These are phyloP conservation scores for Neomorphus geoffroyi DNA, from an alignment of 2,797 vertebrate genomes.

Conservation along the genomic window DNA sequence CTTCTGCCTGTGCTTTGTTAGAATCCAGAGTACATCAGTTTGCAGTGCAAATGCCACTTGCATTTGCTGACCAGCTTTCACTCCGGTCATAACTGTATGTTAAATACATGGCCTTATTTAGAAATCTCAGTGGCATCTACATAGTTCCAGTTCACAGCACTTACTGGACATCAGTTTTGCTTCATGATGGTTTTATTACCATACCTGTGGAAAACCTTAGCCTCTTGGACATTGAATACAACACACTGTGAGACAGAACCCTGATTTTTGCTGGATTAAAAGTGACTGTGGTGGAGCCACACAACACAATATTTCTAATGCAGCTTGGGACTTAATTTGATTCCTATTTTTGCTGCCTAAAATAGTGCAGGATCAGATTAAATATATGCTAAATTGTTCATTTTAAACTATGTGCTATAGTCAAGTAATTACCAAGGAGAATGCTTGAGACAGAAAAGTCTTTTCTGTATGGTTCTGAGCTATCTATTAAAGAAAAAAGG, in stretches of 20 bases:
- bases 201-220: constrained; percentile 1
- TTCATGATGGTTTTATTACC: constrained; percentile 27
- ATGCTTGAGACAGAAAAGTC: background rate
- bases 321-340: background rate
- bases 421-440: background rate
- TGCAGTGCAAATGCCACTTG: background rate
- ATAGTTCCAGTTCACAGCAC: background rate
- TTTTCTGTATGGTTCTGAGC: background rate
- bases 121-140: constrained; percentile 20
- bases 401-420: background rate
- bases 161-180: background rate
- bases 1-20: background rate
- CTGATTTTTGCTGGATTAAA: background rate
- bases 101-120: background rate
- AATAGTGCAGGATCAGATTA: background rate
- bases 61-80: background rate
- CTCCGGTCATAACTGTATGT: background rate
- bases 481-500: background rate
- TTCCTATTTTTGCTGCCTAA: background rate
- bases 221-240: background rate
- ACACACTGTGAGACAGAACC: background rate
- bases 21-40: background rate
- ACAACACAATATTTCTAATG: background rate
- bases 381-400: background rate
- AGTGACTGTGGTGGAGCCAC: background rate